Base-by-base conservation (phyloP, 2,113 vertebrate species). In the Zingel zingel region DNA sequence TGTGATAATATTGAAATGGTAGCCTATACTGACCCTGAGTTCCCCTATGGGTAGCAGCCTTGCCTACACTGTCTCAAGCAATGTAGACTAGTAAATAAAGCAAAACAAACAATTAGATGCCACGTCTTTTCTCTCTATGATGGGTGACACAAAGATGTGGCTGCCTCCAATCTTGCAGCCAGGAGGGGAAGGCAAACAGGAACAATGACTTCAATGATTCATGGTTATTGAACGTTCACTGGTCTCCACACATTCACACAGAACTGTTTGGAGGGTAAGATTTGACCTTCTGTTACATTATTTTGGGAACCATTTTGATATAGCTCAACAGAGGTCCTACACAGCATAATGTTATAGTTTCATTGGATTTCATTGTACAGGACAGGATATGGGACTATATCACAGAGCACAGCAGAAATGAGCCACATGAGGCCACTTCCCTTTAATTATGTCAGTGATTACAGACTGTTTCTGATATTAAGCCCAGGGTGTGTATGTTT, bases 181-280 rank as follows among this genome's bases (percentile, higher is more conserved):
- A 50, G 72, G n/a, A 70, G 72, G 15, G 9, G 57, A 82, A 72
- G 62, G 57, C 65, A 85, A 85, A 86, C 57, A 30, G 72, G 83
- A 84, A 86, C 86, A 90, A 79, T 56, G 87, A 68, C 56, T 86
- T 94, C 56, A 94, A 93, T 91, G 91, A 93, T 93, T 92, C 83
- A 94, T 88, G 54, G 75, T 54, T 85, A 91, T 85, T 87, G 91
- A 91, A 81, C 47, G 14, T 43, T 45, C 45, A 39, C 61, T 72
- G 59, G 25, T 65, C 65, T 77, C 27, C 66, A 71, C 63, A 69
- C 47, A 62, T n/a, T 39, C 33, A 73, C 56, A 75, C 43, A 82
- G 30, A 62, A 43, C 19, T 33, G 51, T 81, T 43, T 51, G 62
- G 21, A 66, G 51, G 47, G 30, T 48, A 53, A 10, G 57, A 64